Evolutionary conservation across 92 coral and sea anemone genomes (phyloP).

Genomic region (Epizoanthus scotinus): DNA sequence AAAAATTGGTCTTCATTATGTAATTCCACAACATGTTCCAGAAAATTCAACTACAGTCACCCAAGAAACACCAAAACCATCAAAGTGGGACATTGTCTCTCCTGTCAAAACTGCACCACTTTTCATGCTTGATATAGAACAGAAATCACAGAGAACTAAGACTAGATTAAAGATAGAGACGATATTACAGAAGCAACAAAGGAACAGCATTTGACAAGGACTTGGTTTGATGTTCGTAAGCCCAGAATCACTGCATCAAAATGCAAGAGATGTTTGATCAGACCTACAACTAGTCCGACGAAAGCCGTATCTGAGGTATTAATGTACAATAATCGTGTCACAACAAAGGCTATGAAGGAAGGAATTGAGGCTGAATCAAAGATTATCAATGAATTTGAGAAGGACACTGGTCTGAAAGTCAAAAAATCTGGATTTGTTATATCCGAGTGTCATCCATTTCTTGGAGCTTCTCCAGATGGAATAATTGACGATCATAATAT

Average conservation of each 20-base stretch:
- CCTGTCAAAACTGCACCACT: constrained; percentile 27
- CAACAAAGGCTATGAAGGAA: constrained; percentile 32
- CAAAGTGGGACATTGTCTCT: constrained; percentile 35
- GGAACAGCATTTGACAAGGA: constrained; percentile 8
- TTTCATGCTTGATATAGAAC: constrained; percentile 16
- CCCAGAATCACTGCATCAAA: constrained; percentile 38
- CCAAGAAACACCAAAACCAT: neutral
- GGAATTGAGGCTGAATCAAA: constrained; percentile 35
- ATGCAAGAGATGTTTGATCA: constrained; percentile 27
- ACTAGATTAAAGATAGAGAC: constrained; percentile 7
- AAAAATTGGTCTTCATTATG: constrained; percentile 14
- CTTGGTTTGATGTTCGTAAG: constrained; percentile 20
- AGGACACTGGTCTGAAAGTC: constrained; percentile 41
- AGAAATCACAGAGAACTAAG: constrained; percentile 6
- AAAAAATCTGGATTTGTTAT: constrained; percentile 37
- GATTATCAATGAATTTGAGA: constrained; percentile 27
- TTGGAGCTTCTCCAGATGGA: constrained; percentile 46
- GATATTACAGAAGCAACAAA: constrained; percentile 12
- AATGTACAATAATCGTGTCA: constrained; percentile 6
- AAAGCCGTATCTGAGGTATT: constrained; percentile 39
- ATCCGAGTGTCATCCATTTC: constrained; percentile 40
- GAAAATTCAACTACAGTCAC: neutral
- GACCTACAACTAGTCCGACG: constrained; percentile 44
- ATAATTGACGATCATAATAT: constrained; percentile 26
- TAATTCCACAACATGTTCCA: constrained; percentile 16